These are phyloP conservation scores for Halisarca cf. caerulea DNA, from an alignment of 37 sponge, comb jelly and placozoan species.

Conservation along the genomic window DNA sequence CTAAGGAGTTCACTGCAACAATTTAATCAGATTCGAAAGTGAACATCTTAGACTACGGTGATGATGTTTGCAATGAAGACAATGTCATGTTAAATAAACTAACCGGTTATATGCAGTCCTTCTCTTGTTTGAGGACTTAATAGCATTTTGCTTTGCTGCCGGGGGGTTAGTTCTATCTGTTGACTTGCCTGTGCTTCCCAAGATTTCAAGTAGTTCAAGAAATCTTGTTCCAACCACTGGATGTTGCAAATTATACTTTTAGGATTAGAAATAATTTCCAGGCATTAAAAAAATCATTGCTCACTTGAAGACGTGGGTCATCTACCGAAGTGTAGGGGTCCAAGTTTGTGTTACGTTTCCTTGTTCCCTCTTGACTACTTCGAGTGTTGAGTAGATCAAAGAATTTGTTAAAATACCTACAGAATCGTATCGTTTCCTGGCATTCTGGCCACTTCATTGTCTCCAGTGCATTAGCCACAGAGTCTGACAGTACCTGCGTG, in stretches of 20 bases:
- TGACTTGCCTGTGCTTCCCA: constrained; percentile 26
- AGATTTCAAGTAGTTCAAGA: constrained; percentile 36
- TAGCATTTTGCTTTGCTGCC: background rate
- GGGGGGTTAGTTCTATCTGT: background rate
- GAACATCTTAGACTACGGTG: no score
- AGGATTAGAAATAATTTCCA: no score
- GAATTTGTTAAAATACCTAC: background rate
- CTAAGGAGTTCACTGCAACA: background rate
- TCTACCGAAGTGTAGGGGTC: background rate
- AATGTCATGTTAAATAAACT: background rate
- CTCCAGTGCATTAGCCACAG: background rate
- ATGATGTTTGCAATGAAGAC: no score
- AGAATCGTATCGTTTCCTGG: background rate
- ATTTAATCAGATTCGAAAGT: no score
- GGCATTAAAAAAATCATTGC: no score
- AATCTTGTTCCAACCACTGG: constrained; percentile 38
- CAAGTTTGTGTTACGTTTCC: constrained; percentile 1
- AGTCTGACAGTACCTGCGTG: background rate
- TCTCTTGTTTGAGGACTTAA: background rate
- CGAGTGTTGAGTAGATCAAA: background rate
- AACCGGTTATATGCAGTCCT: background rate
- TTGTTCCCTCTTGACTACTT: background rate
- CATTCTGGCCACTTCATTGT: background rate
- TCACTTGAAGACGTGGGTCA: background rate
- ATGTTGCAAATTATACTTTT: no score